Evolutionary conservation across 2,888 invertebrate genomes (phyloP).

Genomic region (Hyppa rectilinea): DNA sequence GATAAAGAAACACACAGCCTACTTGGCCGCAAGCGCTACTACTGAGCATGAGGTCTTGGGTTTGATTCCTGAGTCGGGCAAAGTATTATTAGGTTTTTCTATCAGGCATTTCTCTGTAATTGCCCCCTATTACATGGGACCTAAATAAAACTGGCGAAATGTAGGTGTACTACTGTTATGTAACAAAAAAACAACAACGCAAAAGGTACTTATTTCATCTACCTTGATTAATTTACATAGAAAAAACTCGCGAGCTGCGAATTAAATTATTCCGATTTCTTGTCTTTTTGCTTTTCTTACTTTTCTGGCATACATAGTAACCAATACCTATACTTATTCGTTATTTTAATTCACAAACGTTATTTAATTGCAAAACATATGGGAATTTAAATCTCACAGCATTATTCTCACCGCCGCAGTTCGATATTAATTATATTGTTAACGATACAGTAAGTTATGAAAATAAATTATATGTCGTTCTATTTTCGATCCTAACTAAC

Average conservation of each 20-base stretch:
- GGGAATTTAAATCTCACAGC: conserved; percentile 48
- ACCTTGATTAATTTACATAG: neutral
- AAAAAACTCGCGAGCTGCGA: neutral
- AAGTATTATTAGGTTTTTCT: no score
- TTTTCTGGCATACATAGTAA: conserved; percentile 26
- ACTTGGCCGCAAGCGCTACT: no score
- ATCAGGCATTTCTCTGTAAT: no score
- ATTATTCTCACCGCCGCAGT: conserved; percentile 51
- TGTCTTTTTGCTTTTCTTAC: conserved; percentile 35
- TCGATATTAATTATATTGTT: conserved; percentile 63
- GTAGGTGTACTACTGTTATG: no score
- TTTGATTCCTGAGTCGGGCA: no score
- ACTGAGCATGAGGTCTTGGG: no score
- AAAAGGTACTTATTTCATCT: conserved; percentile 1
- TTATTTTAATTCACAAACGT: conserved; percentile 48
- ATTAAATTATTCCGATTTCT: conserved; percentile 32
- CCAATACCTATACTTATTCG: conserved; percentile 43
- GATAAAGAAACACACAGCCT: no score
- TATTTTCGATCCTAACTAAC: conserved; percentile 1
- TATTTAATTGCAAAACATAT: conserved; percentile 53
- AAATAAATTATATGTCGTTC: neutral
- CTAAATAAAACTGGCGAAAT: no score
- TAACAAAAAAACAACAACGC: no score
- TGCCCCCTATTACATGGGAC: no score
- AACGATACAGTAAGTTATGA: conserved; percentile 57